These are phyloP conservation scores for Atherinomorus stipes DNA, from an alignment of 2,113 vertebrate genomes.

Conservation along the genomic window DNA sequence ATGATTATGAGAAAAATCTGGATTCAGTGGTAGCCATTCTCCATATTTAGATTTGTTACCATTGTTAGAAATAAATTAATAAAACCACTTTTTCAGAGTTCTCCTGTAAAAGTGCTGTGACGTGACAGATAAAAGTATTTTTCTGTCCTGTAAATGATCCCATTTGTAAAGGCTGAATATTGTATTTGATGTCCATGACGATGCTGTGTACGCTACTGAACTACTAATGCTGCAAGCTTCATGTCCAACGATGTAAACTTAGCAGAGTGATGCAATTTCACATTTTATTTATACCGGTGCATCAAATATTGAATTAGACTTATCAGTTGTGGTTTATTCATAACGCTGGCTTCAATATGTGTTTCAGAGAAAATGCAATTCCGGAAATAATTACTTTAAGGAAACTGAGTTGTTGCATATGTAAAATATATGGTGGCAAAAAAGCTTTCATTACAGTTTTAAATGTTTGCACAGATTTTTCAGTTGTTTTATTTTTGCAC, in stretches of 20 bases:
- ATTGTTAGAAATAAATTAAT: not conserved
- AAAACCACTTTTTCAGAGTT: not conserved
- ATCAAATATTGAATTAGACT: not conserved
- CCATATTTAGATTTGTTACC: not conserved
- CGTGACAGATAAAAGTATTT: not conserved
- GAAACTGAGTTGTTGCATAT: not conserved
- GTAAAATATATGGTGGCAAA: constrained; percentile 7
- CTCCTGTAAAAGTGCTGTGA: not conserved
- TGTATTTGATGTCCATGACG: constrained; percentile 34
- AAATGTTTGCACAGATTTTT: not conserved
- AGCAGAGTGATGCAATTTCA: not conserved
- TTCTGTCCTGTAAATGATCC: constrained; percentile 17
- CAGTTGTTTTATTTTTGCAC: not conserved
- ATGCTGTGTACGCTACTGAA: constrained; percentile 10
- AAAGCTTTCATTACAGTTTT: not conserved
- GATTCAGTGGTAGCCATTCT: not conserved
- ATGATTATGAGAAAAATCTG: too few species aligned
- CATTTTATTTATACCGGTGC: not conserved
- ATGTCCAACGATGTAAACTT: constrained; percentile 19
- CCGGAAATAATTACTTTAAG: not conserved
- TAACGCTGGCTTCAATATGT: not conserved
- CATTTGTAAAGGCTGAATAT: constrained; percentile 58
- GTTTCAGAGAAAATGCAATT: not conserved
- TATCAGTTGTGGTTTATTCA: not conserved
- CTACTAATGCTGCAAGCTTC: constrained; percentile 9